These are phyloP conservation scores for Halocynthia aurantium DNA, from an alignment of 23 tunicate species.

Conservation along the genomic window DNA sequence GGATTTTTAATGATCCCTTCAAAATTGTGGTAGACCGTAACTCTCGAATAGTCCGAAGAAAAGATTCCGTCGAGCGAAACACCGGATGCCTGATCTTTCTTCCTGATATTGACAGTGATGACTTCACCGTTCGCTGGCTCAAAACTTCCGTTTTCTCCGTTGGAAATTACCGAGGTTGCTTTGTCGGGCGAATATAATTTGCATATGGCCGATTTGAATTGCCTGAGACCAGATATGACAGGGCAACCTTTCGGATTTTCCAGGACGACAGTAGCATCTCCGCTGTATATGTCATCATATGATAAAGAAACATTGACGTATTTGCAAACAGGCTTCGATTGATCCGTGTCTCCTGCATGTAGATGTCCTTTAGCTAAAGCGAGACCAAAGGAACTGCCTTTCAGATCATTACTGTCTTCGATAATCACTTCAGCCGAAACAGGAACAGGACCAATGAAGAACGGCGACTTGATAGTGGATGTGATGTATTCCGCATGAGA, in stretches of 20 bases:
- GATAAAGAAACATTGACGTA: slow-evolving; percentile 34
- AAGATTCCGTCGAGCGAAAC: neutral
- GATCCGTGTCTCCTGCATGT: slow-evolving; percentile 2
- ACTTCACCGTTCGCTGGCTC: slow-evolving; percentile 4
- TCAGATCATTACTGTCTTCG: slow-evolving; percentile 33
- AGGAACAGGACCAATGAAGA: slow-evolving; percentile 49
- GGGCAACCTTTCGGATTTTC: slow-evolving; percentile 73
- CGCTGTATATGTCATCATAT: neutral
- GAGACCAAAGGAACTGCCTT: slow-evolving; percentile 47
- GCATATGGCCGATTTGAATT: neutral
- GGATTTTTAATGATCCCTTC: no score
- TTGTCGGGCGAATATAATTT: slow-evolving; percentile 8
- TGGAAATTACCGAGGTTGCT: neutral
- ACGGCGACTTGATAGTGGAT: slow-evolving; percentile 56
- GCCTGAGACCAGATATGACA: slow-evolving; percentile 18
- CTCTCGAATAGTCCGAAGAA: neutral
- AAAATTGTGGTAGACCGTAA: neutral
- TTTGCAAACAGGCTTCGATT: slow-evolving; percentile 49
- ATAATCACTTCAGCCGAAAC: slow-evolving; percentile 50
- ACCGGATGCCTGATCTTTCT: neutral
- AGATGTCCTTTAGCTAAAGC: slow-evolving; percentile 54
- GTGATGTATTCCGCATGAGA: slow-evolving; percentile 55
- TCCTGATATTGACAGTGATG: neutral
- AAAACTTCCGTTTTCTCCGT: neutral
- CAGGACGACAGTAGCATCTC: slow-evolving; percentile 39